phyloP scores from a whole-genome alignment of 2,888 invertebrate species.

The Phasia obesa region DNA sequence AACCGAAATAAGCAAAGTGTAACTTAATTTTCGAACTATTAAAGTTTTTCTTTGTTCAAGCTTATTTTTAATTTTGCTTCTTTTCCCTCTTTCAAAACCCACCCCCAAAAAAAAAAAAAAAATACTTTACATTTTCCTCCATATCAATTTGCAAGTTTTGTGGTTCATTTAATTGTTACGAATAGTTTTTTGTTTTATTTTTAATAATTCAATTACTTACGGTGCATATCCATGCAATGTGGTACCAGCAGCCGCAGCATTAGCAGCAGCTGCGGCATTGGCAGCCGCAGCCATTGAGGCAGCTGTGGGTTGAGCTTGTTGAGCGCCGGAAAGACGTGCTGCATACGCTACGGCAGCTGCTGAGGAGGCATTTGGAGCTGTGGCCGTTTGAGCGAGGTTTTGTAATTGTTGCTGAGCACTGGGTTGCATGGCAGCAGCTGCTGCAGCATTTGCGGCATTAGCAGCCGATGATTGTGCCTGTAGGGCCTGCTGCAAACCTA shows the following conservation, averaged over 20 bases:
- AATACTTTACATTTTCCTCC: slow-evolving; percentile 51
- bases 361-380: slow-evolving; percentile 76
- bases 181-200: slow-evolving; percentile 35
- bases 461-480: slow-evolving; percentile 83
- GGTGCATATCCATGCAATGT: slow-evolving; percentile 95
- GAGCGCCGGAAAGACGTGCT: slow-evolving; percentile 76
- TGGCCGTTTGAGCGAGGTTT: slow-evolving; percentile 84
- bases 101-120: slow-evolving; percentile 15
- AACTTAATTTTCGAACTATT: background rate
- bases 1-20: too few species aligned
- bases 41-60: background rate
- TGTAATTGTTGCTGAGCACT: slow-evolving; percentile 81
- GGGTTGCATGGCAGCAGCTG: slow-evolving; percentile 82
- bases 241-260: slow-evolving; percentile 88
- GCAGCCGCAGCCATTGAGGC: slow-evolving; percentile 85
- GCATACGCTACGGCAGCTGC: slow-evolving; percentile 79
- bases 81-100: background rate
- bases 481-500: slow-evolving; percentile 75
- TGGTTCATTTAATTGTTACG: slow-evolving; percentile 50
- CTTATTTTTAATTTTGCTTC: background rate
- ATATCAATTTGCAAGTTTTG: slow-evolving; percentile 48
- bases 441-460: slow-evolving; percentile 82
- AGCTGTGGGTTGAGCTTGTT: slow-evolving; percentile 83
- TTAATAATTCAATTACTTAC: slow-evolving; percentile 86
- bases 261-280: slow-evolving; percentile 87